Conservation (phyloP, 1,140 invertebrate genomes). For the Brachionus paranguensis region DNA sequence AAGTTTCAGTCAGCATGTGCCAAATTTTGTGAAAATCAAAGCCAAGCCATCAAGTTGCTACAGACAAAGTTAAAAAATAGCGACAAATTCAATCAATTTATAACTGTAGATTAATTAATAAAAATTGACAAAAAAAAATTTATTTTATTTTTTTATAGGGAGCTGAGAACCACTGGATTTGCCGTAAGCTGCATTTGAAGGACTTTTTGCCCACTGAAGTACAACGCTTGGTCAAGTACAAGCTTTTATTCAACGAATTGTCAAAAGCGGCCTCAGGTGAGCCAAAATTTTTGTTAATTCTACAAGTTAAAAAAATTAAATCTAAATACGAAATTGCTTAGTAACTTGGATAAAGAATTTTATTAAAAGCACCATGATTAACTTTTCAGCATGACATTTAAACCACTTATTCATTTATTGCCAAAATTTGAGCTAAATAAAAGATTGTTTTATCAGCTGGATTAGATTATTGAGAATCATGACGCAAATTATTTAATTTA, state of each 20-base stretch:
- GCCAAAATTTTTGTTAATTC: not conserved
- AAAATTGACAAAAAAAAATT: not conserved
- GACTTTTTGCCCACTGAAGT: constrained; percentile 37
- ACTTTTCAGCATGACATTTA: not conserved
- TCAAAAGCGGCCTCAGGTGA: constrained; percentile 25
- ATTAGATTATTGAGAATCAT: not conserved
- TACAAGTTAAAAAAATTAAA: not conserved
- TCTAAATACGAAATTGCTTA: not conserved
- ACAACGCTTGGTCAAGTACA: constrained; percentile 26
- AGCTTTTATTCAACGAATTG: constrained; percentile 32
- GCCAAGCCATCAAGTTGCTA: constrained; percentile 19
- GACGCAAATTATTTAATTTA: not conserved
- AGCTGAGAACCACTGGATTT: constrained; percentile 29
- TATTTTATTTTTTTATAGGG: not conserved
- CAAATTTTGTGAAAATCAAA: constrained; percentile 38
- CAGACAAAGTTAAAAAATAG: constrained; percentile 34
- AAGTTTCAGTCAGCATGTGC: constrained; percentile 35
- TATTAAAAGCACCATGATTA: not conserved
- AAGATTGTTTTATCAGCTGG: not conserved
- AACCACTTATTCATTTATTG: not conserved
- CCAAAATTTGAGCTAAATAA: not conserved
- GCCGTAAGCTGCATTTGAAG: constrained; percentile 33
- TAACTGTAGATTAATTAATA: not conserved
- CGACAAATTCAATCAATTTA: constrained; percentile 37
- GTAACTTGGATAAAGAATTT: not conserved